Percentiles rank a stretch among this genome's conserved stretches.
Evolutionary conservation across 2,113 vertebrate species (phyloP).

Genomic region (Sinocyclocheilus anophthalmus): DNA sequence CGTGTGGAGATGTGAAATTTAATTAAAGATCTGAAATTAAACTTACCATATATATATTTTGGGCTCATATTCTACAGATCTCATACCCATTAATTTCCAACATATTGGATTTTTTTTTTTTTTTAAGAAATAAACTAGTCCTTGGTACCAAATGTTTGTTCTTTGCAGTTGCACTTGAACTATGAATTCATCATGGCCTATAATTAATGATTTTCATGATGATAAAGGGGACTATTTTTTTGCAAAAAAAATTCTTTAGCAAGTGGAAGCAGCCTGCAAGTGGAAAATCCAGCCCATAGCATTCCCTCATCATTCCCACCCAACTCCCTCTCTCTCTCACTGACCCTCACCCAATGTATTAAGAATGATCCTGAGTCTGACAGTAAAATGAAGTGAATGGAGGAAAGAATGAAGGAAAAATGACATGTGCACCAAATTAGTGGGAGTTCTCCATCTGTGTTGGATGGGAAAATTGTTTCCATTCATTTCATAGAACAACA

Average conservation of each 20-base stretch:
- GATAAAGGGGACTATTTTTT: neutral
- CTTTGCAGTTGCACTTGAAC: neutral
- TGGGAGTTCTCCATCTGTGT: constrained; percentile 9
- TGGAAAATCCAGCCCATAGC: constrained; percentile 58
- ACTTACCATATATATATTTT: neutral
- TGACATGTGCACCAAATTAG: constrained; percentile 46
- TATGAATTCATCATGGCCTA: neutral
- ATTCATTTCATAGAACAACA: constrained; percentile 9
- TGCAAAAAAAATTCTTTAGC: neutral
- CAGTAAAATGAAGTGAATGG: neutral
- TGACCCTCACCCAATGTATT: constrained; percentile 65
- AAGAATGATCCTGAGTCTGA: constrained; percentile 61
- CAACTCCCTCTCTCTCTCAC: constrained; percentile 64
- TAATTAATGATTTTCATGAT: neutral
- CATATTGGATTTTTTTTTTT: neutral
- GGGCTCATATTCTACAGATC: neutral
- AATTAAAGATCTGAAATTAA: neutral
- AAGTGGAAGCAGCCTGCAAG: constrained; percentile 26
- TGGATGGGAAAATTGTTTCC: constrained; percentile 47
- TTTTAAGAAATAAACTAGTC: no score
- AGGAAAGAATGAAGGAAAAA: constrained; percentile 38
- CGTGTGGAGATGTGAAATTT: neutral
- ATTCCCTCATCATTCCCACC: constrained; percentile 71
- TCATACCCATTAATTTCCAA: neutral
- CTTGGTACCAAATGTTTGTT: neutral